Percentiles rank a stretch among this genome's conserved stretches.
Evolutionary conservation across 2,797 vertebrate species (phyloP).

Genomic region (Hybognathus amarus): DNA sequence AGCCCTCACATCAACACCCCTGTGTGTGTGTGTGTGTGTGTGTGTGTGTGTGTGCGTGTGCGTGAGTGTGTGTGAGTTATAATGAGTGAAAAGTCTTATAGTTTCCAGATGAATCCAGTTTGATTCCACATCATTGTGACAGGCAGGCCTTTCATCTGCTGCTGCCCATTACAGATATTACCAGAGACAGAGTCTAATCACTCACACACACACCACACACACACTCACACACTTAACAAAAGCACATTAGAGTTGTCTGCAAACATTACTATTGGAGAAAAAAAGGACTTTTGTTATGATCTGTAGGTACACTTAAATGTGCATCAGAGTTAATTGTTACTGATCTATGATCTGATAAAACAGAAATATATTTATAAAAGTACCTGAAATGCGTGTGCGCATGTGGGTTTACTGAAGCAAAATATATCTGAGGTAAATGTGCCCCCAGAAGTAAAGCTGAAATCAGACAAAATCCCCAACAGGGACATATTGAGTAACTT

Average conservation of each 20-base stretch:
- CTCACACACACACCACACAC: slow-evolving; percentile 68
- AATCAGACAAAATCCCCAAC: not conserved
- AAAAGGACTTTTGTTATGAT: not conserved
- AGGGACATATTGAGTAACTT: not conserved
- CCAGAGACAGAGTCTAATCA: slow-evolving; percentile 78
- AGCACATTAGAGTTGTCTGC: not conserved
- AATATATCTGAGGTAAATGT: not conserved
- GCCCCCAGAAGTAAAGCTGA: not conserved
- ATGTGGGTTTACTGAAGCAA: not conserved
- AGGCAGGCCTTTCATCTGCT: slow-evolving; percentile 83
- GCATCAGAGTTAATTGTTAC: not conserved
- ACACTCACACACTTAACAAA: slow-evolving; percentile 10
- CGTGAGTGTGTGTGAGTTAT: slow-evolving; percentile 78
- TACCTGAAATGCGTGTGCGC: not conserved
- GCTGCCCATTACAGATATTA: slow-evolving; percentile 83
- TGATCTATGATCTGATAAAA: not conserved
- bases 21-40: slow-evolving; percentile 62
- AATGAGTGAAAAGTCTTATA: slow-evolving; percentile 84
- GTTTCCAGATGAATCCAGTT: slow-evolving; percentile 82
- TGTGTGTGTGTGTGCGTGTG: slow-evolving; percentile 74
- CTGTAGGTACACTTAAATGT: not conserved
- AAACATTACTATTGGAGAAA: not conserved
- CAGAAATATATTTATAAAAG: not conserved
- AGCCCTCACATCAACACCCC: slow-evolving; percentile 34
- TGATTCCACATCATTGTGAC: slow-evolving; percentile 82